Base-by-base conservation (phyloP, 1,140 invertebrate species). In the Drosophila asahinai region DNA sequence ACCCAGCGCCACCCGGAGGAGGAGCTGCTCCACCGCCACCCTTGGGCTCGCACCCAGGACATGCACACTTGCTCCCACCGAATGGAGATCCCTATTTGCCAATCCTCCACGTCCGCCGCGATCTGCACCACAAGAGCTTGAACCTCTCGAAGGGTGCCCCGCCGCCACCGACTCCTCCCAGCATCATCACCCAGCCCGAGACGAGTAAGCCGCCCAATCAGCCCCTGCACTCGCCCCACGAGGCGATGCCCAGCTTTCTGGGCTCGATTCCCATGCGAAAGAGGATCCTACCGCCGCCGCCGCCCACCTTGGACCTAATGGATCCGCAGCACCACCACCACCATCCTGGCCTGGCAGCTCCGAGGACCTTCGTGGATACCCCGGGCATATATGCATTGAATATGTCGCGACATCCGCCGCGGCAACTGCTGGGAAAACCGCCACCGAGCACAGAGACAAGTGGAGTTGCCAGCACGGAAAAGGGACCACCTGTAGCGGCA, bases 71-170 rank as follows among this genome's bases (percentile, higher is more conserved):
- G 25, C 52, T 89, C 11, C 63, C 91, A 9, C 52, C 81, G 8
- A 73, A 83, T 11, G 82, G 83, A 15, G 81, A 94, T 52, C 93
- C 93, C 15, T 93, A 94, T 54, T 92, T 95, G 67, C 95, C 95
- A 2, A 95, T 95, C 70, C 81, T 96, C 30, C 96, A 97, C 79
- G 96, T 97, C 25, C 94, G 96, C 40, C 93, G 96, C 87, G 96
- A 96, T 80, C 93, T 97, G 25, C 94, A 96, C 64, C 95, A 95
- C 76, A 93, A 94, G 58, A 93, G 94, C 57, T 90, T 94, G 43
- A 89, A 87, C 51, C 78, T 57, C 3, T 82, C 76, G 33, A 92
- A 86, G 49, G 70, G 71, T 0, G 65, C 65, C 0, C 36, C 67
- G n/a, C 40, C 72, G 5, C 27, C 91, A 5, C n/a, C 77, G 9